Base-by-base conservation (phyloP, 2,797 vertebrate species). In the Cynodonichthys magdalenae region DNA sequence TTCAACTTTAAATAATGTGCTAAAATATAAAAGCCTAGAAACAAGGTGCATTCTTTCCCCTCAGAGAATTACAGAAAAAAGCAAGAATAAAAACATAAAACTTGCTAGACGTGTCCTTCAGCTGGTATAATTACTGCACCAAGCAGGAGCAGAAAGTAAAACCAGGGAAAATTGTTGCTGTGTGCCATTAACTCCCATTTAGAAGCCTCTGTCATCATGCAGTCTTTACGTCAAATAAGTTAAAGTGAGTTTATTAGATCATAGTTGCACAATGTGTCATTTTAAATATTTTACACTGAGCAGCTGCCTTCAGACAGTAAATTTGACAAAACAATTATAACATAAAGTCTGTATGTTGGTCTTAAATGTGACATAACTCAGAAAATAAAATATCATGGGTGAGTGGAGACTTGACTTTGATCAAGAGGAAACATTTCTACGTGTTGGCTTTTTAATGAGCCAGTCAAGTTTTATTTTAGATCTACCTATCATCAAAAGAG, bases 391-490 rank as follows among this genome's bases (percentile, higher is more conserved):
- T 29, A 48, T 46, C 27, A 54, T 47, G 11, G 28, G 18, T 6
- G 29, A 46, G 42, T 12, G 17, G 31, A 56, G 45, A 15, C 5
- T 14, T 19, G 46, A 57, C n/a, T 57, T 57, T 50, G 36, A 66
- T 66, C 63, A 42, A 4, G 15, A 15, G 41, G 62, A 55, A n/a
- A 65, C 29, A 24, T 20, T 19, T 58, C 29, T 18, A 39, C 9
- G 4, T 7, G 20, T 6, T n/a, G 47, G 36, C 24, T 65, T 4
- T 44, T 57, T 44, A 57, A 17, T 12, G 29, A 45, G 54, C 47
- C 15, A 17, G 24, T 31, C 46, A 52, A 44, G 54, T 51, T 58
- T 42, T 41, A 2, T 27, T 50, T 46, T 49, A 19, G 19, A 15
- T 63, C 3, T 29, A 18, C 12, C 18, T 44, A 18, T 46, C 15